Evolutionary conservation across 2,888 invertebrate species (phyloP).

Genomic region (Leptopterna dolabrata): DNA sequence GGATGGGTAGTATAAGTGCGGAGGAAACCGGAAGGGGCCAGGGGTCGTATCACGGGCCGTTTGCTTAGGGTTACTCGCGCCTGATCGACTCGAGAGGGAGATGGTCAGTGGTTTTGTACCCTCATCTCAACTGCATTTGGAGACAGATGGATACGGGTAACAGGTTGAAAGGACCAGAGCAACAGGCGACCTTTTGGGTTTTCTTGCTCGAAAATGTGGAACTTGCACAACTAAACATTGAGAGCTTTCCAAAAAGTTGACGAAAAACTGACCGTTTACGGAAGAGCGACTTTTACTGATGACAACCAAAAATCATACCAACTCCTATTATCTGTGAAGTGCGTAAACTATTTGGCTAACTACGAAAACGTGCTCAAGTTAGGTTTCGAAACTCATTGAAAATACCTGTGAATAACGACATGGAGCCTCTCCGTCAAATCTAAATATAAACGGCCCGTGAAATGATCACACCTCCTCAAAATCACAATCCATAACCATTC

Average conservation of each 20-base stretch:
- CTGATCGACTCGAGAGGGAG: not conserved
- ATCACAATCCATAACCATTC: conserved; percentile 28
- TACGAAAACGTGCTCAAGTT: no score
- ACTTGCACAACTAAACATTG: no score
- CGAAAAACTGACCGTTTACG: no score
- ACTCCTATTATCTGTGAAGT: no score
- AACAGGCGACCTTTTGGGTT: not conserved
- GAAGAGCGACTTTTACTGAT: no score
- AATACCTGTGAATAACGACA: not conserved
- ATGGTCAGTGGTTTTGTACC: not conserved
- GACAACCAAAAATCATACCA: no score
- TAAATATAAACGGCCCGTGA: not conserved
- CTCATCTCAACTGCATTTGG: not conserved
- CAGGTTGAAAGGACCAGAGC: not conserved
- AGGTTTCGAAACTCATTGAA: no score
- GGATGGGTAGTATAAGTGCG: not conserved
- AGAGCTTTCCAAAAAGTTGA: no score
- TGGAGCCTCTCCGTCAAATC: not conserved
- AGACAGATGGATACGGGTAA: not conserved
- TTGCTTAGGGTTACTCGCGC: not conserved
- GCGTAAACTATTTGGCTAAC: no score
- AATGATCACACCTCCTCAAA: not conserved
- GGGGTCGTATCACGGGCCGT: not conserved
- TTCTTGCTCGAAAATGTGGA: no score
- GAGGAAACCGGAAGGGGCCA: not conserved